phyloP scores from a whole-genome alignment of 2,113 vertebrate species.

The Ailuropoda melanoleuca region DNA sequence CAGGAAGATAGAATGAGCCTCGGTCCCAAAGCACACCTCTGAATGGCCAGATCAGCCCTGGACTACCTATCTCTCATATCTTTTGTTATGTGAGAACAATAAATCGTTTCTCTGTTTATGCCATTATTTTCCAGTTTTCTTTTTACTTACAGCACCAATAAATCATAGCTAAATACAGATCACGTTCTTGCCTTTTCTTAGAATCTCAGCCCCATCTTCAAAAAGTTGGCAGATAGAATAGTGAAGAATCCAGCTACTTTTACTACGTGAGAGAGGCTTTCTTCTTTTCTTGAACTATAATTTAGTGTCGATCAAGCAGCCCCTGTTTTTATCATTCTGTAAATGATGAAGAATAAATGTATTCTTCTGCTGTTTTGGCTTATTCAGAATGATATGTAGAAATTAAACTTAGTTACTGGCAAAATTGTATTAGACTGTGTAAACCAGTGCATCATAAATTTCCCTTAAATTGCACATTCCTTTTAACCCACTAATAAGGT shows the following conservation, averaged over 20 bases:
- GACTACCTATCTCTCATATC: background rate
- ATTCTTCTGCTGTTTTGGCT: constrained; percentile 42
- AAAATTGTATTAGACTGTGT: constrained; percentile 45
- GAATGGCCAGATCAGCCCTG: background rate
- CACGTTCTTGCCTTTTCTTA: background rate
- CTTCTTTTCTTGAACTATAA: background rate
- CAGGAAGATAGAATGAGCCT: background rate
- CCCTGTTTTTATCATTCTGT: background rate
- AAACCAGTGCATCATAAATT: constrained; percentile 25
- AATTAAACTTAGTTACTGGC: constrained; percentile 34
- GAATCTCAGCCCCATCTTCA: background rate
- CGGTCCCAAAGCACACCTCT: background rate
- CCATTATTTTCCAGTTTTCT: background rate
- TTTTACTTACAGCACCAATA: constrained; percentile 1
- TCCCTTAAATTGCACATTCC: background rate
- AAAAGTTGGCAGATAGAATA: background rate
- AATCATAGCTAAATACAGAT: background rate
- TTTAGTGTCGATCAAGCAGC: constrained; percentile 1
- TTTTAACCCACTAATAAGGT: background rate
- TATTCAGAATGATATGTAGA: background rate
- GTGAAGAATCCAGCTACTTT: background rate
- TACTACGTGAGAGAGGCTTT: background rate
- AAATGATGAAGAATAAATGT: background rate
- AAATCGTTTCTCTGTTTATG: background rate
- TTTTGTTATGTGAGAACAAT: background rate